Base-by-base conservation (phyloP, 2,888 invertebrate genomes). In the Athrips mouffetella region DNA sequence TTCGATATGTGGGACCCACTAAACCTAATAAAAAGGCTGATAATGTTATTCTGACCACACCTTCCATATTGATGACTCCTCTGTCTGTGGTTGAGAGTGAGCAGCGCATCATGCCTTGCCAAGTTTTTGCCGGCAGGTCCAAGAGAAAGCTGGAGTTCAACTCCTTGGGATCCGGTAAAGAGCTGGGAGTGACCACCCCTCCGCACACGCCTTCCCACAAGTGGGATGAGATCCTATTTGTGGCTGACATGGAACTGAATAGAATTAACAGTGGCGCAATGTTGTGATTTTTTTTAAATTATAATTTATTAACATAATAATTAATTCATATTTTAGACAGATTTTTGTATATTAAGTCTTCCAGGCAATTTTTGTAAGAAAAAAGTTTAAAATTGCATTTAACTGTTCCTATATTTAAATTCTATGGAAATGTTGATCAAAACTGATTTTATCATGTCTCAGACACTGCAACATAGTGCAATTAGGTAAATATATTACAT, bases 1-100 rank as follows among this genome's bases (percentile, higher is more conserved):
- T 92, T 73, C 89, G 88, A 63, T 93, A 92, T 79, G 89, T 90
- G 53, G 92, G 92, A 37, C 90, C 90, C 27, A 73, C 75, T 42
- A 80, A 83, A 63, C 67, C 73, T 55, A 37, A n/a, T n/a, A 86
- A 81, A 60, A 81, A 77, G 57, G 57, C 67, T 64, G 80, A 80
- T 23, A 79, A 76, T 51, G 50, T 71, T 42, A 51, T 62, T 37
- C 42, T 71, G 29, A 62, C 66, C 4, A 79, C 77, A 50, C 79
- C 74, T 45, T 83, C 89, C 16, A 85, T 88, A 1, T 69, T 86
- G 21, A 70, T 86, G 25, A 84, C 86, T 39, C 86, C 89, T 20
- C 64, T 83, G 2, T 67, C 79, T 40, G 57, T 70, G 25, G 54
- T 80, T 45, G 75, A 78, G 51, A 73, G 67, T 50, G 71, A 75